phyloP scores from a whole-genome alignment of 2,113 vertebrate species.

The Fulmarus glacialis region DNA sequence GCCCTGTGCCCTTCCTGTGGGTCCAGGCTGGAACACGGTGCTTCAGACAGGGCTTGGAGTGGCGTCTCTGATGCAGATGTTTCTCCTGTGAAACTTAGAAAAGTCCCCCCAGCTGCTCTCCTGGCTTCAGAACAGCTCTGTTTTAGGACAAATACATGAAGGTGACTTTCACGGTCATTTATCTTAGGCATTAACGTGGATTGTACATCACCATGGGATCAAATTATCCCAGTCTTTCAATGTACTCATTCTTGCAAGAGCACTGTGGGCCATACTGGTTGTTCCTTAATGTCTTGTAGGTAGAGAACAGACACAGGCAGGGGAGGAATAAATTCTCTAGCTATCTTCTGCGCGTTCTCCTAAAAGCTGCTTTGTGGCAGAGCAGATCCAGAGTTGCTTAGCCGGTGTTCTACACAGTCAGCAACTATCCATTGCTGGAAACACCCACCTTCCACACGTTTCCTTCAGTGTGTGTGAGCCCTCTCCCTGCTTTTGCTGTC shows the following conservation, averaged over 20 bases:
- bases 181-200: background rate
- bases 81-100: background rate
- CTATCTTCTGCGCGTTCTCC: fast-evolving
- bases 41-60: background rate
- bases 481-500: background rate
- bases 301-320: background rate
- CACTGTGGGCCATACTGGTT: background rate
- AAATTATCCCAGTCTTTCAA: background rate
- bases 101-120: background rate
- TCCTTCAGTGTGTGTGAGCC: background rate
- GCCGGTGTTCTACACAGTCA: background rate
- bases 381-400: background rate
- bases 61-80: background rate
- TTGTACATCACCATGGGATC: background rate
- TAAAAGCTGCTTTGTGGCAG: background rate
- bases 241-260: background rate
- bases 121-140: background rate
- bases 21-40: background rate
- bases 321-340: background rate
- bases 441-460: background rate
- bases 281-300: background rate
- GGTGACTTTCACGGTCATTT: background rate
- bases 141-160: background rate
- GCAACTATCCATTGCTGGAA: background rate
- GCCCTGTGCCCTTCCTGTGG: background rate